Percentiles rank a stretch among this genome's conserved stretches.
Conservation (phyloP, 2,113 vertebrate genomes). For the Elephas maximus region DNA sequence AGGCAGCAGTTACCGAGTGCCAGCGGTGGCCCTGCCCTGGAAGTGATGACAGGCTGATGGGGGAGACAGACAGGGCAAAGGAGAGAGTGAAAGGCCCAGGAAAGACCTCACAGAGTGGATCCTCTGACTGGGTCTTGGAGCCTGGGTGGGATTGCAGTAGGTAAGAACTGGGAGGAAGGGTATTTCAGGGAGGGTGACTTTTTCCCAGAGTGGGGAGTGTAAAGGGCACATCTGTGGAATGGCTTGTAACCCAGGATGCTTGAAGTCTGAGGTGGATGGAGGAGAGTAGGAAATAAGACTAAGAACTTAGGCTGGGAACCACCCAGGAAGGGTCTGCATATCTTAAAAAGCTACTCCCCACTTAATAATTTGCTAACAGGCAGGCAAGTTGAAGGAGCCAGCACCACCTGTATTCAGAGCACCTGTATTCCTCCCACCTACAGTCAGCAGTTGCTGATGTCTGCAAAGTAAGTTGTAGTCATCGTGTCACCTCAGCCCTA, state of each 20-base stretch:
- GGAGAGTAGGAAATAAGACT: background rate
- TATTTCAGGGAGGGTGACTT: background rate
- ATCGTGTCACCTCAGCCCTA: background rate
- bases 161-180: background rate
- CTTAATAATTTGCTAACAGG: background rate
- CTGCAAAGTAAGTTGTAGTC: background rate
- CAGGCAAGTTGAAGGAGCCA: background rate
- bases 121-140: background rate
- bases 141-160: background rate
- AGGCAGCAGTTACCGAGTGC: background rate
- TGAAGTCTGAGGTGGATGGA: background rate
- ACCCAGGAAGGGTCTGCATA: background rate
- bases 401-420: background rate
- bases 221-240: background rate
- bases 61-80: too few species aligned
- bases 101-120: background rate
- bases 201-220: background rate
- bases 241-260: background rate
- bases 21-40: rapidly evolving
- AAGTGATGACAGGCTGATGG: too few species aligned
- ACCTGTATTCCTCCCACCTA: background rate
- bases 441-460: background rate
- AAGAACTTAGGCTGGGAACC: background rate
- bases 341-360: too few species aligned
- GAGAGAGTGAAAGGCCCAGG: too few species aligned